Conservation (phyloP, 1,140 invertebrate species). For the Drosophila subobscura region DNA sequence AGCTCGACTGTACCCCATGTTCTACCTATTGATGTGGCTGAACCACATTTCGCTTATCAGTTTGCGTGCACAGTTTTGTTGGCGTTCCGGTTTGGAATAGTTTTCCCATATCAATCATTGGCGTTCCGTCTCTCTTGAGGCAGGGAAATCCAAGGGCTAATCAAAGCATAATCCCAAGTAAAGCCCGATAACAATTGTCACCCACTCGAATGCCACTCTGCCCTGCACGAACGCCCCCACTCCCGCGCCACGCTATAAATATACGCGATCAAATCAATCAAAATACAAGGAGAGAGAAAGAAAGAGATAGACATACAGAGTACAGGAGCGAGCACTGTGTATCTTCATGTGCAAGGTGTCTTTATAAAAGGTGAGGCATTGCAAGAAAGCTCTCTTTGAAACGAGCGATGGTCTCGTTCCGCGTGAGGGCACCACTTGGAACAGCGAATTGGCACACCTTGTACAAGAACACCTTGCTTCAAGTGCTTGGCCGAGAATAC, state of each 20-base stretch:
- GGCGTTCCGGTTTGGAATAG: too few species aligned
- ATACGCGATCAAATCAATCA: slow-evolving; percentile 67
- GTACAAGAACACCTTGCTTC: too few species aligned
- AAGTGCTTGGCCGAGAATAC: background rate
- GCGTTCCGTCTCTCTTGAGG: background rate
- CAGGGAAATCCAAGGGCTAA: slow-evolving; percentile 59
- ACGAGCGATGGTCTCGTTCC: too few species aligned
- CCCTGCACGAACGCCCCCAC: slow-evolving; percentile 11
- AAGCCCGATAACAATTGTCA: slow-evolving; percentile 51
- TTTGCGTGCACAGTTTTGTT: too few species aligned
- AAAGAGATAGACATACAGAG: background rate
- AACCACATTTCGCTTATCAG: too few species aligned
- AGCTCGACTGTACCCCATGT: too few species aligned
- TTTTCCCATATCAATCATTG: slow-evolving; percentile 34
- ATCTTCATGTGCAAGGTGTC: slow-evolving; percentile 6
- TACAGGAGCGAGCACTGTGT: background rate
- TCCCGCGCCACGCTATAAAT: slow-evolving; percentile 13
- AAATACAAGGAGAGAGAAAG: slow-evolving; percentile 26
- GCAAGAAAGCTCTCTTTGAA: background rate
- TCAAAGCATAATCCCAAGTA: slow-evolving; percentile 60
- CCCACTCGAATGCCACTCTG: slow-evolving; percentile 49
- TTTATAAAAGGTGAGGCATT: background rate
- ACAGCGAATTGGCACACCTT: too few species aligned
- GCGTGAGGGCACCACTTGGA: too few species aligned
- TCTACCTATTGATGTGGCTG: too few species aligned